Evolutionary conservation across 2,113 vertebrate genomes (phyloP).

Genomic region (Etheostoma cragini): DNA sequence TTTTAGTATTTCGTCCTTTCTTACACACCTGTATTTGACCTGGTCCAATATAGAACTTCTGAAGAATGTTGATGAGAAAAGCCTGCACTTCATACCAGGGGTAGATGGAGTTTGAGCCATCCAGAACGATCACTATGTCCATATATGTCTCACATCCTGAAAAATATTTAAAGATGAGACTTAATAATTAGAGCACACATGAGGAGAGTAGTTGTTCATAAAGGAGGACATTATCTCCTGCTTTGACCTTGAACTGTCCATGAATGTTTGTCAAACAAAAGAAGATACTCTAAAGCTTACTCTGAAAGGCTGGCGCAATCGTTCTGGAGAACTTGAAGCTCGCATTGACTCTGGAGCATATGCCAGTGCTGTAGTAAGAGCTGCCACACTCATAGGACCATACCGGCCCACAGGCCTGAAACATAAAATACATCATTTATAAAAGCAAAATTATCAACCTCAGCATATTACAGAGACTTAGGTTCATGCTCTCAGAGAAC

Average conservation of each 20-base stretch:
- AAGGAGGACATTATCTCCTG: conserved; percentile 12
- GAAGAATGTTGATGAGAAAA: conserved; percentile 97
- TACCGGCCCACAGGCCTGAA: conserved; percentile 94
- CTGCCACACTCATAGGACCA: conserved; percentile 99
- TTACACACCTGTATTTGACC: conserved; percentile 95
- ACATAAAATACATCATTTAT: conserved; percentile 43
- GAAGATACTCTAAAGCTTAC: conserved; percentile 77
- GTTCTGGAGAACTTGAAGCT: conserved; percentile 96
- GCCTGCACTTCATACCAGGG: conserved; percentile 97
- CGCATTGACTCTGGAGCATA: conserved; percentile 94
- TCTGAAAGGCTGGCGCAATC: conserved; percentile 94
- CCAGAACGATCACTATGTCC: conserved; percentile 98
- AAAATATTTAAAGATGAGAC: conserved; percentile 21
- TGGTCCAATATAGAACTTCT: conserved; percentile 96
- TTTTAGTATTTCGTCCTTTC: background rate
- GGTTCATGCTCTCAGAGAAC: conserved; percentile 19
- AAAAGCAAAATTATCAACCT: conserved; percentile 12
- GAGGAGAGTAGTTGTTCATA: conserved; percentile 21
- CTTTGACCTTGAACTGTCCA: conserved; percentile 5
- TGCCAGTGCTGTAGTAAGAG: conserved; percentile 97
- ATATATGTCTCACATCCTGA: conserved; percentile 98
- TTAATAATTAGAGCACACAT: background rate
- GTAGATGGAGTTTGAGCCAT: conserved; percentile 99
- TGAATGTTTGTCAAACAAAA: conserved; percentile 7
- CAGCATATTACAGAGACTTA: conserved; percentile 22